Evolutionary conservation across 2,797 vertebrate genomes (phyloP), one percentile per base, ranked within the genome.

Genomic region (Gymnodraco acuticeps): DNA sequence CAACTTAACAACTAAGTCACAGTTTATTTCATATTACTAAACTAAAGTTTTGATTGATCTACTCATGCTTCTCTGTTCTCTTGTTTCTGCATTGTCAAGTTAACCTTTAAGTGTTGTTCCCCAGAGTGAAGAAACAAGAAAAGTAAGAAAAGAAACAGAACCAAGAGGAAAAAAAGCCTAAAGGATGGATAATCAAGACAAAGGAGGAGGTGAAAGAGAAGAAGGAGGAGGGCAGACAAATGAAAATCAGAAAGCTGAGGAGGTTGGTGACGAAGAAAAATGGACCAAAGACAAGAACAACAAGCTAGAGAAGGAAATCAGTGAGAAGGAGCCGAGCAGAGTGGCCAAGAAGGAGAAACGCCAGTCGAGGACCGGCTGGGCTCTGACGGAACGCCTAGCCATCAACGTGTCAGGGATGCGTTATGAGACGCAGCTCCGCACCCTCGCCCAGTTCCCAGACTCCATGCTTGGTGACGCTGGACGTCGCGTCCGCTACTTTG

Each of bases 401-500:
- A 97, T 99, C 93, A 99, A 99, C 13, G 97, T 98, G 66, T 95
- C 97, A 0, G 98, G 98, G 6, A 94, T 98, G 86, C 94, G 95
- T 20, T 99, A 98, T 3, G 97, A 98, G 92, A 99, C 98, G 0
- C 93, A 98, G 84, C 93, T 95, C 15, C 93, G 96, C 41, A 98
- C 97, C 0, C 94, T 99, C 0, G 93, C 93, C 3, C 96, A 97
- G 84, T 99, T 97, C 88, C 98, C 98, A 0, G 93, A 99, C 91
- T 96, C 97, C 6, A 93, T 99, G 7, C 90, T 99, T 51, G 98
- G 98, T 0, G 96, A 98, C 89, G 97, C 97, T 0, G 90, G 71
- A 0, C 94, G 96, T 0, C 95, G 97, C 0, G 59, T 95, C 0
- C 96, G 92, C n/a, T 99, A 97, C 92, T 98, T 96, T 0, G 97